phyloP scores from a whole-genome alignment of 2,797 vertebrate genomes.

The Leuciscus waleckii region DNA sequence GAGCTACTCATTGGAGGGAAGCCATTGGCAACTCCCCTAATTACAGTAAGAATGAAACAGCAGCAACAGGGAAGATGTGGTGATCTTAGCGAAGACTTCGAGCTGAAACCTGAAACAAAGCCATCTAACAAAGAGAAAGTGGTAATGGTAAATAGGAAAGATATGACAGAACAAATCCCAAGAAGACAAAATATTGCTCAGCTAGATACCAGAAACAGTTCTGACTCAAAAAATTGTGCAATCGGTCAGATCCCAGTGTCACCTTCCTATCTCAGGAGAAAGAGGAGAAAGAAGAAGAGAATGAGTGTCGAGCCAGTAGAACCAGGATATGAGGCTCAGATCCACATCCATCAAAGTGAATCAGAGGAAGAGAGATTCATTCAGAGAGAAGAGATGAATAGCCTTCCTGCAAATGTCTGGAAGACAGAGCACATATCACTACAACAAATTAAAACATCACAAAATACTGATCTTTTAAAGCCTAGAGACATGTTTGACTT shows the following conservation, averaged over 20 bases:
- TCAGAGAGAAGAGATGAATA: slow-evolving; percentile 46
- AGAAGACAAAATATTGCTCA: slow-evolving; percentile 42
- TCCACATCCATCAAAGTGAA: slow-evolving; percentile 61
- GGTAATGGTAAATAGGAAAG: slow-evolving; percentile 20
- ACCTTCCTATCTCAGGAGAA: slow-evolving; percentile 69
- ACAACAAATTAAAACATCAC: slow-evolving; percentile 46
- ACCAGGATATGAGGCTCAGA: slow-evolving; percentile 56
- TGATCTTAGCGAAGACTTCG: slow-evolving; percentile 28
- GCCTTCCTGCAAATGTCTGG: slow-evolving; percentile 39
- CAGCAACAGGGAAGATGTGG: slow-evolving; percentile 36
- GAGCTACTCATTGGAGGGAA: slow-evolving; percentile 64
- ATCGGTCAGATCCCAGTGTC: slow-evolving; percentile 58
- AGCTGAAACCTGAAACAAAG: slow-evolving; percentile 44
- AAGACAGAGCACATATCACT: background rate
- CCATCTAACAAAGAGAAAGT: slow-evolving; percentile 36
- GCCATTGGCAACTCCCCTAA: slow-evolving; percentile 48
- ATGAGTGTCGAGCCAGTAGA: slow-evolving; percentile 64
- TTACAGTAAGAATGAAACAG: slow-evolving; percentile 47
- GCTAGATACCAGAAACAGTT: slow-evolving; percentile 29
- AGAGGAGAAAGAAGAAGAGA: slow-evolving; percentile 76
- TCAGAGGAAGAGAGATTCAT: slow-evolving; percentile 68
- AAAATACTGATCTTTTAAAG: slow-evolving; percentile 48
- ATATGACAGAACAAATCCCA: slow-evolving; percentile 28
- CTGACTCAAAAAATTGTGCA: slow-evolving; percentile 47
- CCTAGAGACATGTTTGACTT: slow-evolving; percentile 30